A percentile compares a stretch with the other conserved stretches of the same genome.
Conservation (phyloP, 2,888 invertebrate genomes). For the Parascotia fuliginaria region DNA sequence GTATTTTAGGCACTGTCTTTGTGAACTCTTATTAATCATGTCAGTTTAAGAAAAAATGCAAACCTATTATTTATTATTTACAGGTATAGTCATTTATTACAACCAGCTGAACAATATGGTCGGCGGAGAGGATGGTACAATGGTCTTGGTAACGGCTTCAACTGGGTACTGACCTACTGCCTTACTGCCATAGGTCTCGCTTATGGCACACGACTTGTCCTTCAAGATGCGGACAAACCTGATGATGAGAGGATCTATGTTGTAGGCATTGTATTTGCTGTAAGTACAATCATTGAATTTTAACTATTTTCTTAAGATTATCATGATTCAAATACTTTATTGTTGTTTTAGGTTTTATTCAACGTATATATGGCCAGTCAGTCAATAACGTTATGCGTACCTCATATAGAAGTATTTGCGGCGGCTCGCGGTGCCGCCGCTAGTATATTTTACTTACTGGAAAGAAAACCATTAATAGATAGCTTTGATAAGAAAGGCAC, state of each 20-base stretch:
- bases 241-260: conserved; percentile 87
- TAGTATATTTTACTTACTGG: conserved; percentile 89
- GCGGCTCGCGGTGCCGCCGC: conserved; percentile 90
- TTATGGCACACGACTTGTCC: conserved; percentile 90
- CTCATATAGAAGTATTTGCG: conserved; percentile 90
- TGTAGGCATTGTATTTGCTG: conserved; percentile 89
- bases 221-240: conserved; percentile 85
- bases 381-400: conserved; percentile 90
- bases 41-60: neutral
- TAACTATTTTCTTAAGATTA: neutral
- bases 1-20: too few relatives aligned
- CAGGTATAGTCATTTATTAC: conserved; percentile 85
- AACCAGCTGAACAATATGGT: conserved; percentile 88
- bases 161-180: conserved; percentile 91
- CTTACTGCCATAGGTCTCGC: conserved; percentile 91
- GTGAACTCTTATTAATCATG: too few relatives aligned
- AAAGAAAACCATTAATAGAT: conserved; percentile 89
- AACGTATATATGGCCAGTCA: conserved; percentile 91
- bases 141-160: conserved; percentile 89
- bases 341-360: conserved; percentile 87
- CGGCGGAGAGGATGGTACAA: conserved; percentile 88
- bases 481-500: conserved; percentile 87
- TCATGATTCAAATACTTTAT: neutral
- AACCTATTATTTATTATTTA: neutral
- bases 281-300: conserved; percentile 60